Conservation (phyloP, 1,140 invertebrate species). For the Drosophila repletoides region DNA sequence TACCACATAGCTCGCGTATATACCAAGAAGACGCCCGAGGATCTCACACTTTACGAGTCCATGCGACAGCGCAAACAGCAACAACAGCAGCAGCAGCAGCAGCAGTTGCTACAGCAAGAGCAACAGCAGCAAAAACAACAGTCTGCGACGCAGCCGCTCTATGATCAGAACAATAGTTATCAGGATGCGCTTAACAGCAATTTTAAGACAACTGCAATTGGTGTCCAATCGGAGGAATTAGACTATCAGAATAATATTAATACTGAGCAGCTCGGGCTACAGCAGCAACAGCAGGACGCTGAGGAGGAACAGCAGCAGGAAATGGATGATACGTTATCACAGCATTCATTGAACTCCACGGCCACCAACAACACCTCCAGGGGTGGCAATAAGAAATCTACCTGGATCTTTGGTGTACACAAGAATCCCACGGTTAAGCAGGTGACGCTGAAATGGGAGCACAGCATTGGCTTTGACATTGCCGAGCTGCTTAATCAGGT, state of each 20-base stretch:
- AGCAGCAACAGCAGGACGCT: slow-evolving; percentile 28
- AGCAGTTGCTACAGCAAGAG: slow-evolving; percentile 44
- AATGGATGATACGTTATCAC: slow-evolving; percentile 55
- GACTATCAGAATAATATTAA: slow-evolving; percentile 67
- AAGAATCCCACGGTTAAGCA: slow-evolving; percentile 85
- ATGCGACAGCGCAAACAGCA: slow-evolving; percentile 69
- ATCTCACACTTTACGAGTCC: slow-evolving; percentile 69
- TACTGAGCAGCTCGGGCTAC: slow-evolving; percentile 15
- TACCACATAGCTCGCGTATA: slow-evolving; percentile 88
- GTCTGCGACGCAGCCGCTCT: slow-evolving; percentile 19
- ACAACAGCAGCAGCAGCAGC: slow-evolving; percentile 39
- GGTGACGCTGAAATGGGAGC: slow-evolving; percentile 70
- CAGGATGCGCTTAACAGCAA: slow-evolving; percentile 69
- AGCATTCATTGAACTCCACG: slow-evolving; percentile 66
- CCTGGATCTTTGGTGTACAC: slow-evolving; percentile 86
- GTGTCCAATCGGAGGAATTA: slow-evolving; percentile 47
- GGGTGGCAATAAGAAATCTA: slow-evolving; percentile 52
- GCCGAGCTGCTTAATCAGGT: slow-evolving; percentile 70
- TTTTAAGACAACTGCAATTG: slow-evolving; percentile 70
- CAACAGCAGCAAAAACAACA: slow-evolving; percentile 51
- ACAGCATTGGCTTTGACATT: slow-evolving; percentile 65
- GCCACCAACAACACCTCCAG: slow-evolving; percentile 66
- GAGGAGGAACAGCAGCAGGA: slow-evolving; percentile 27
- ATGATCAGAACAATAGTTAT: slow-evolving; percentile 46
- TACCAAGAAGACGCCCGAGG: slow-evolving; percentile 86